Base-by-base conservation (phyloP, 2,797 vertebrate genomes). In the Propithecus deckenii region DNA sequence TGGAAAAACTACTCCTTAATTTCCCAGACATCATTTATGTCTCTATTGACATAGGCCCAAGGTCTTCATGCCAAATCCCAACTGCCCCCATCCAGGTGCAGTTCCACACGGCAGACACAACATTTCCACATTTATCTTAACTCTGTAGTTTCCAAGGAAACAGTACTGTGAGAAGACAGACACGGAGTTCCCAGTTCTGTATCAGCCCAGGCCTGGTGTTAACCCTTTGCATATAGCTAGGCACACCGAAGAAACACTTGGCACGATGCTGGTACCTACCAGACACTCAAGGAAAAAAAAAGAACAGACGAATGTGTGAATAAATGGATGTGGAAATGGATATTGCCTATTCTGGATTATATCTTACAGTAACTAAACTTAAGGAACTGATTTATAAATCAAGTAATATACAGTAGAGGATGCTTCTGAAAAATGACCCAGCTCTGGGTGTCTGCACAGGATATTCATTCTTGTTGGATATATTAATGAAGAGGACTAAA, bases 121-220 rank as follows among this genome's bases (percentile, higher is more conserved):
- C 79, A 69, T 81, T 87, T 87, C 85, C 55, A 93, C 71, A 78
- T 89, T 96, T 92, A 93, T 86, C 91, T 90, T 89, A 93, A 93
- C 84, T 96, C n/a, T 74, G 79, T 91, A 72, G 96, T 98, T 97
- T 94, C 97, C 95, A 96, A 96, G 97, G 97, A 96, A 97, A 96
- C 89, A 63, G 79, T 43, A 12, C 79, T 32, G 13, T 15, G 38
- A 74, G 38, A 86, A 86, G 41, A 74, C 84, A 94, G 67, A 61
- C 63, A 72, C 32, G 17, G 63, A 91, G 35, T 76, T 91, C 76
- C 41, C 35, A 46, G 23, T 83, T 57, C 75, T 75, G 11, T 86
- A 59, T 86, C 61, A 87, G 57, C 8, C 1, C 52, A 74, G 32
- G 67, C 23, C 55, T 84, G 30, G 25, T 46, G 22, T 72, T 91